These are phyloP conservation scores for Chaetura pelagica DNA, from an alignment of 2,113 vertebrate species.

Conservation along the genomic window DNA sequence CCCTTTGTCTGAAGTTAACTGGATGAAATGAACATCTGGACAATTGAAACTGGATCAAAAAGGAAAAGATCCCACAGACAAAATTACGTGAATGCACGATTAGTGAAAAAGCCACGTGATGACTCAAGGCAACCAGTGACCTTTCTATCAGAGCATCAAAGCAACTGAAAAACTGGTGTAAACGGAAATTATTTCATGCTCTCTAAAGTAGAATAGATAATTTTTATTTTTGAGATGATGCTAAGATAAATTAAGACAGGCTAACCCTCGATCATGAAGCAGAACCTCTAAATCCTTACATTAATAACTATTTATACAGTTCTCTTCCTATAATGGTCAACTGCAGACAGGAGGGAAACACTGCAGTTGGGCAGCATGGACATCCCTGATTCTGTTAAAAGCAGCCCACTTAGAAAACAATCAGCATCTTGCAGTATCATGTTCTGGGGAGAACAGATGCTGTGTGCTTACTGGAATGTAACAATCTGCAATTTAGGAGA, in stretches of 20 bases:
- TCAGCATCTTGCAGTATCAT: neutral
- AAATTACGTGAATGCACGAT: conserved; percentile 7
- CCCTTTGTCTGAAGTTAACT: conserved; percentile 51
- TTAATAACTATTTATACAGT: conserved; percentile 27
- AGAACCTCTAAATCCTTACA: conserved; percentile 48
- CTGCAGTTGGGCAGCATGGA: neutral
- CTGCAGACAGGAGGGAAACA: conserved; percentile 8
- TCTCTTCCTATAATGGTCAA: neutral
- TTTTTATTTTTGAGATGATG: conserved; percentile 42
- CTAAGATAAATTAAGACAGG: conserved; percentile 3
- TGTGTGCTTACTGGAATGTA: conserved; percentile 11
- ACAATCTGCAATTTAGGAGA: neutral
- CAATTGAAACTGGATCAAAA: conserved; percentile 51
- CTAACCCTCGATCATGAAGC: conserved; percentile 14
- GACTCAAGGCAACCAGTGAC: conserved; percentile 37
- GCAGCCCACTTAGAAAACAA: neutral
- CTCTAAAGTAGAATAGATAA: neutral
- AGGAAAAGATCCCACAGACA: conserved; percentile 23
- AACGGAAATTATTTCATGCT: conserved; percentile 44
- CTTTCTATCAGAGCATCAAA: conserved; percentile 42
- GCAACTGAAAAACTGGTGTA: conserved; percentile 25
- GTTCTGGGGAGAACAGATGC: conserved; percentile 26
- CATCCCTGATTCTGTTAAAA: neutral
- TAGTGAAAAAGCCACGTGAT: conserved; percentile 24
- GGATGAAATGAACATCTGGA: conserved; percentile 42